Evolutionary conservation across 2,113 vertebrate species (phyloP).

Genomic region (Mormoops blainvillei): DNA sequence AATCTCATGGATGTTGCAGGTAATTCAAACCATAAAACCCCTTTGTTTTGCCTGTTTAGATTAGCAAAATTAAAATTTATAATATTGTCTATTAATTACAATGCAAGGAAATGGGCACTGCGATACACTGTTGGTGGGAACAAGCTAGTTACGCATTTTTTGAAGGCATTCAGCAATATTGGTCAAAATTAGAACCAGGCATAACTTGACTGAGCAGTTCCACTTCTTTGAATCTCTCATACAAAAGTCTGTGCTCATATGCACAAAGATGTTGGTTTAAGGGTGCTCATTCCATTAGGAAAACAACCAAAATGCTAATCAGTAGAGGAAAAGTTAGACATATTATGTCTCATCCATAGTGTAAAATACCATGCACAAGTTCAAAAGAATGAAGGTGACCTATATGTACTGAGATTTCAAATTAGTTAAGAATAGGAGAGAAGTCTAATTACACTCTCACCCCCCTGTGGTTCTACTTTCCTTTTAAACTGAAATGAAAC

Average conservation of each 20-base stretch:
- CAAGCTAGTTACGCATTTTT: not conserved
- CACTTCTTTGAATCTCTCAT: not conserved
- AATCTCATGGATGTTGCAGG: not conserved
- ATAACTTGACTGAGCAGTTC: not conserved
- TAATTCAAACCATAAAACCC: not conserved
- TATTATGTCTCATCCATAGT: not conserved
- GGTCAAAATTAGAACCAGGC: not conserved
- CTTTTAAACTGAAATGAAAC: not conserved
- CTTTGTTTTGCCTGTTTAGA: not conserved
- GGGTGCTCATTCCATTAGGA: not conserved
- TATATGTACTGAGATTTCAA: not conserved
- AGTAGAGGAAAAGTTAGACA: not conserved
- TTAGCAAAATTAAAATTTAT: not conserved
- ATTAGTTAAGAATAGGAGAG: not conserved
- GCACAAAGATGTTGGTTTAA: not conserved
- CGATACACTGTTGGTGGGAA: not conserved
- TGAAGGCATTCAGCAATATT: not conserved
- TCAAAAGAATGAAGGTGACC: not conserved
- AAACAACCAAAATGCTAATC: not conserved
- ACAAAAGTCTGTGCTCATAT: not conserved
- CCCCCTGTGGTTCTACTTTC: not conserved
- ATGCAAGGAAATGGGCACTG: not conserved
- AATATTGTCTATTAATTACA: not conserved
- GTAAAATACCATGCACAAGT: not conserved
- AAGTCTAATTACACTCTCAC: not conserved